A percentile compares a stretch with the other conserved stretches of the same genome.
phyloP scores from a whole-genome alignment of 2,113 vertebrate genomes.

The Silurus meridionalis region DNA sequence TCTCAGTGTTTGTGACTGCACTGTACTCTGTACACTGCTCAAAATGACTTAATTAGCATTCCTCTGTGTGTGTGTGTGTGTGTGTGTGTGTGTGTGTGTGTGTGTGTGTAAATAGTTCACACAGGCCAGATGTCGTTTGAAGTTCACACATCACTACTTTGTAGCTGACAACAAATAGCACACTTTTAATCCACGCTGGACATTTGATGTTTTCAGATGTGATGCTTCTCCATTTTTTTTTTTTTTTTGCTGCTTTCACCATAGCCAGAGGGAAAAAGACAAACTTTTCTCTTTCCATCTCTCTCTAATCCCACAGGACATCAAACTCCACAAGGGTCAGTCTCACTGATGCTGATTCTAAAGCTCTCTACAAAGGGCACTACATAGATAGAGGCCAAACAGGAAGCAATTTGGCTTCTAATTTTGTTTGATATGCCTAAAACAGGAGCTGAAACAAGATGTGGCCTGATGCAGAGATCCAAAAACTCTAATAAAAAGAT shows the following conservation, averaged over 20 bases:
- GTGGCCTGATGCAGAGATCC: not conserved
- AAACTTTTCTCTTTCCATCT: slow-evolving; percentile 20
- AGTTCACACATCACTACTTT: slow-evolving; percentile 79
- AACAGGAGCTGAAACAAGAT: slow-evolving; percentile 9
- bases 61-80: not conserved
- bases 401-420: slow-evolving; percentile 14
- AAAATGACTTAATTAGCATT: slow-evolving; percentile 19
- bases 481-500: not conserved
- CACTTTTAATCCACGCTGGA: slow-evolving; percentile 68
- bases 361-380: slow-evolving; percentile 23
- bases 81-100: slow-evolving; percentile 40
- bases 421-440: slow-evolving; percentile 12
- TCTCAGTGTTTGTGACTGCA: not conserved
- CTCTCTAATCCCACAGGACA: slow-evolving; percentile 24
- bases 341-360: slow-evolving; percentile 10
- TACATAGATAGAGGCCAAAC: not conserved
- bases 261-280: slow-evolving; percentile 42
- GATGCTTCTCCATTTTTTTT: slow-evolving; percentile 44
- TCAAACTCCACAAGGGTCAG: slow-evolving; percentile 24
- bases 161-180: slow-evolving; percentile 79
- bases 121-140: slow-evolving; percentile 81
- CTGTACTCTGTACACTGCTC: not conserved
- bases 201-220: slow-evolving; percentile 58
- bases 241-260: slow-evolving; percentile 57
- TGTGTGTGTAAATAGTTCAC: slow-evolving; percentile 66